A percentile compares a stretch with the other conserved stretches of the same genome.
Conservation (phyloP, 2,113 vertebrate genomes). For the Mormyrus lacerda region DNA sequence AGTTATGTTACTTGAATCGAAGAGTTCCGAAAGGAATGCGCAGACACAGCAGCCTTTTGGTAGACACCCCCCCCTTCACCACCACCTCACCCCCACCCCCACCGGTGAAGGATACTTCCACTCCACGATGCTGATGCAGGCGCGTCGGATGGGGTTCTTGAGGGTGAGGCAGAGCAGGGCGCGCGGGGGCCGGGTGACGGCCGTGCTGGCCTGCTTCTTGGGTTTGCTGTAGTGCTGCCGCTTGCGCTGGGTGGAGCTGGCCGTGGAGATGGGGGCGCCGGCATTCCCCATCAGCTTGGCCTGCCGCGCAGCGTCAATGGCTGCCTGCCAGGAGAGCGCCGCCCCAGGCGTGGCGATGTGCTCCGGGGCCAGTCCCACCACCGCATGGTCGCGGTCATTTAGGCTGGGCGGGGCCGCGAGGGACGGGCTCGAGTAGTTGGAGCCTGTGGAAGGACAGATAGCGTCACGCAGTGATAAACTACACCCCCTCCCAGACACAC, state of each 20-base stretch:
- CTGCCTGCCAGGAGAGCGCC: constrained; percentile 94
- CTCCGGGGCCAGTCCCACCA: constrained; percentile 87
- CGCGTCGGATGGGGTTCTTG: constrained; percentile 93
- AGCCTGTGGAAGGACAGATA: constrained; percentile 61
- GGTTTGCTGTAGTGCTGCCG: constrained; percentile 91
- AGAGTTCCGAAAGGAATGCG: background rate
- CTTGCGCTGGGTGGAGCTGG: constrained; percentile 90
- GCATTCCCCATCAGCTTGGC: constrained; percentile 91
- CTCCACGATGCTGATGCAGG: constrained; percentile 98
- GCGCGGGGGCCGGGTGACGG: constrained; percentile 83
- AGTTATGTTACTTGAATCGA: background rate
- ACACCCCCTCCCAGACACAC: background rate
- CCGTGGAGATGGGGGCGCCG: constrained; percentile 85
- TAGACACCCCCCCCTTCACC: background rate
- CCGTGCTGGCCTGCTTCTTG: constrained; percentile 85
- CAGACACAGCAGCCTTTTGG: background rate
- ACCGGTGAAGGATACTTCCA: constrained; percentile 94
- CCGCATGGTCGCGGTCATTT: constrained; percentile 71
- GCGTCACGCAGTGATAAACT: background rate
- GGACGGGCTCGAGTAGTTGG: constrained; percentile 90
- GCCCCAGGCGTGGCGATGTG: constrained; percentile 87
- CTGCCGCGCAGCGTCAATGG: constrained; percentile 90
- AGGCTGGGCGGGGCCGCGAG: constrained; percentile 73
- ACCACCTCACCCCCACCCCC: background rate
- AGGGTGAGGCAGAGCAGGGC: constrained; percentile 94